Base-by-base conservation (phyloP, 2,113 vertebrate genomes). In the Elephas maximus region DNA sequence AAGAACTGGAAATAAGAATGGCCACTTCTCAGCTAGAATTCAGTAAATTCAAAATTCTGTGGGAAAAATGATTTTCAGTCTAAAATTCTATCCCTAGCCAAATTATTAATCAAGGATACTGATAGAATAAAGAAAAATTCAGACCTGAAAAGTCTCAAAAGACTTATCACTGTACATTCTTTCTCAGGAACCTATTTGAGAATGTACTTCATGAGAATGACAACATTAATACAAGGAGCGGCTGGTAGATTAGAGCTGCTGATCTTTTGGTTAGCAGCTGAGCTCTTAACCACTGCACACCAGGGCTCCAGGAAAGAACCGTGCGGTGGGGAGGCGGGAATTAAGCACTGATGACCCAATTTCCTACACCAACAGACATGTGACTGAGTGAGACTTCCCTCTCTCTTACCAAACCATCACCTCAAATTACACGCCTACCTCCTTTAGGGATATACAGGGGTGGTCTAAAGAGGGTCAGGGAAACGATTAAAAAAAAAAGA, bases 1-100 rank as follows among this genome's bases (percentile, higher is more conserved):
- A 84, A 80, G 91, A 80, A 65, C 51, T 90, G 90, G 21, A 1
- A 92, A 41, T 81, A 97, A 90, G 17, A 95, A 79, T 62, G 60
- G 1, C 57, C 65, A 85, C 37, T 71, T 88, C 73, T 81, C 53
- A 20, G 1, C 4, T 71, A 2, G 69, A 74, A 82, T 60, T 63
- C 11, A 79, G 15, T 20, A 88, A 95, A 18, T 45, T 80, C 80
- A 37, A 92, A 86, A 94, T 89, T 94, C 84, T 89, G 30, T 63
- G 26, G 51, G 48, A 90, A 62, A 92, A 69, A 67, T 30, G 1
- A 51, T 83, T 90, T 96, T 94, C 77, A 79, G 17, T 69, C 57
- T 95, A 88, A 88, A 93, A 48, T 48, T 48, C 48, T 48, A 48
- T 48, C 7, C 48, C 48, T 10, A 48, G 48, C 7, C 48, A 48